These are phyloP conservation scores for Drosophila demipolita DNA, from an alignment of 2,888 invertebrate genomes.

Conservation along the genomic window DNA sequence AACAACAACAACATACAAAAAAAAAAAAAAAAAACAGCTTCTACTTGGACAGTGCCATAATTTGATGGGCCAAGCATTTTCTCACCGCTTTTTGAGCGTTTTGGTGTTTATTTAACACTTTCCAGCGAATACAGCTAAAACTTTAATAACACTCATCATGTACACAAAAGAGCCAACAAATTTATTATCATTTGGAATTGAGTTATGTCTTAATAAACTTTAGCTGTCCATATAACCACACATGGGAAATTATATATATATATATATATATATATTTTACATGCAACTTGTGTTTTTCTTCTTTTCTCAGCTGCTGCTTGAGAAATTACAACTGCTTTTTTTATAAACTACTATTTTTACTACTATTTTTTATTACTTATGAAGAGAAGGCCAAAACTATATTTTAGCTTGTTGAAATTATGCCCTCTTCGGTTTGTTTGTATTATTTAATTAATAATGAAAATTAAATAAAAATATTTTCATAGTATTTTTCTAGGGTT, in stretches of 20 bases:
- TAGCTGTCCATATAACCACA: background rate
- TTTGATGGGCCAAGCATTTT: constrained; percentile 66
- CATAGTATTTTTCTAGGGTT: background rate
- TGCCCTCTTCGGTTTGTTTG: background rate
- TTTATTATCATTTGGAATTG: constrained; percentile 59
- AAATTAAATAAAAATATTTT: background rate
- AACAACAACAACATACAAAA: constrained; percentile 19
- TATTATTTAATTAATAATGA: background rate
- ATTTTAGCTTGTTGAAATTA: too few relatives aligned
- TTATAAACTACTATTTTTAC: too few relatives aligned
- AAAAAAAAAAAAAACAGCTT: constrained; percentile 12
- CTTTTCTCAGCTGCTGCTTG: background rate
- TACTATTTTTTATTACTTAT: background rate
- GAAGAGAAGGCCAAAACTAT: background rate
- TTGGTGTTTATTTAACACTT: constrained; percentile 63
- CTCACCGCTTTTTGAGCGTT: constrained; percentile 46
- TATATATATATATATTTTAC: background rate
- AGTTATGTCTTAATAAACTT: constrained; percentile 60
- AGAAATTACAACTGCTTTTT: background rate
- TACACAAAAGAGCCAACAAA: constrained; percentile 35
- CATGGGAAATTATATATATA: constrained; percentile 1
- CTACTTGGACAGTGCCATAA: constrained; percentile 50
- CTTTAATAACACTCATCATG: constrained; percentile 52
- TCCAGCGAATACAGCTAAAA: constrained; percentile 60
- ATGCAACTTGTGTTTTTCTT: background rate